Evolutionary conservation across 1,140 invertebrate species (phyloP).

Genomic region (Colletes gigas): DNA sequence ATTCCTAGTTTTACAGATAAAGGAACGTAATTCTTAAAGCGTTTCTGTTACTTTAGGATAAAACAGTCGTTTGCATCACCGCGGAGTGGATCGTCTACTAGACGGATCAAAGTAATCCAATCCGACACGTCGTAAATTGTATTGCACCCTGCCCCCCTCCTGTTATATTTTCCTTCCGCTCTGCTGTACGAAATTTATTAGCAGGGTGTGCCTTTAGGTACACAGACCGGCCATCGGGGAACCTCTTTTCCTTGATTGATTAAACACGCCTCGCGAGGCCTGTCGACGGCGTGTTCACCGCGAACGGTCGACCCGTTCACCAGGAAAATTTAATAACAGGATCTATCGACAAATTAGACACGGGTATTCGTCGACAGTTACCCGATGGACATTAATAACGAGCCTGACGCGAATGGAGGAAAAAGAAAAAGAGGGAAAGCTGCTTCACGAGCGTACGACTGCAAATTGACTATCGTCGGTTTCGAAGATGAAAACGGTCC

Average conservation of each 20-base stretch:
- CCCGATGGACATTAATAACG: background rate
- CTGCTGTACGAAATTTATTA: constrained; percentile 42
- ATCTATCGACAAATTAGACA: constrained; percentile 27
- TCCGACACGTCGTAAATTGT: constrained; percentile 43
- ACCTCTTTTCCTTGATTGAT: constrained; percentile 41
- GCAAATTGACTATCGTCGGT: background rate
- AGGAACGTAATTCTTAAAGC: background rate
- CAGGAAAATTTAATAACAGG: constrained; percentile 32
- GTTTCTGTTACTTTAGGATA: background rate
- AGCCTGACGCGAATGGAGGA: background rate
- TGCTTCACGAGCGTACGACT: background rate
- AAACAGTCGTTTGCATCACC: constrained; percentile 28
- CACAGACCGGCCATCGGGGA: constrained; percentile 11
- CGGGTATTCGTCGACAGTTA: background rate
- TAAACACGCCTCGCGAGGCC: constrained; percentile 22
- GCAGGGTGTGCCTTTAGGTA: constrained; percentile 33
- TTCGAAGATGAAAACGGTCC: background rate
- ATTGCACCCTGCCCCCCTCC: background rate
- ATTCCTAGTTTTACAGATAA: no score
- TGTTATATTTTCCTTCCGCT: constrained; percentile 19
- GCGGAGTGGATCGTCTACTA: constrained; percentile 3
- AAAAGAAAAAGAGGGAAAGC: background rate
- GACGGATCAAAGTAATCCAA: constrained; percentile 37
- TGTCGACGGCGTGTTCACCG: background rate
- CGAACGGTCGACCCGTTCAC: background rate